A percentile compares a stretch with the other conserved stretches of the same genome.
Evolutionary conservation across 2,797 vertebrate genomes (phyloP).

Genomic region (Bradypodion pumilum): DNA sequence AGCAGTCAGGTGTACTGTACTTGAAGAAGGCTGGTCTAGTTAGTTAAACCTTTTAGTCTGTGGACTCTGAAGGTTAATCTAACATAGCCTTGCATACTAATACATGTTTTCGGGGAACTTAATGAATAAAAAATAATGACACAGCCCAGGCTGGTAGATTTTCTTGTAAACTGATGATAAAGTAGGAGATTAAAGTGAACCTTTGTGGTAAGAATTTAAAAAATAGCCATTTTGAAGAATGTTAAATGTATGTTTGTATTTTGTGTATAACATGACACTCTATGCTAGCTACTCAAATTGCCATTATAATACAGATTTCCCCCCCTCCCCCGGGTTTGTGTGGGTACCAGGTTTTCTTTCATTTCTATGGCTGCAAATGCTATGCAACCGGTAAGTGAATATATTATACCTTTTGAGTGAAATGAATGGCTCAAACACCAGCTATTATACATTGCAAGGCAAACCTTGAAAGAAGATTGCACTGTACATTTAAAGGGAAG

Average conservation of each 20-base stretch:
- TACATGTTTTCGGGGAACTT: not conserved
- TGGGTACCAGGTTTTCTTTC: not conserved
- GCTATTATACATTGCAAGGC: not conserved
- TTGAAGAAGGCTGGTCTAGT: slow-evolving; percentile 1
- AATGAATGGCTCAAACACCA: not conserved
- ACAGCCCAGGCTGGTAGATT: not conserved
- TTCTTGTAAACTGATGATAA: slow-evolving; percentile 2
- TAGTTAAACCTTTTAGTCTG: slow-evolving; percentile 19
- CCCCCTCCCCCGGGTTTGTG: not conserved
- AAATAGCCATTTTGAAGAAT: not conserved
- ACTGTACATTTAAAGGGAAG: not conserved
- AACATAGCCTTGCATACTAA: slow-evolving; percentile 22
- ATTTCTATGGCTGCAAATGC: not conserved
- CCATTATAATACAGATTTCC: not conserved
- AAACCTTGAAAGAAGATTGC: not conserved
- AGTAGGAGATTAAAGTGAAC: not conserved
- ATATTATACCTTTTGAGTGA: slow-evolving; percentile 27
- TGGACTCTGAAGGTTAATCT: slow-evolving; percentile 16
- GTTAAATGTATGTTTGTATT: not conserved
- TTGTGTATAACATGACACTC: not conserved
- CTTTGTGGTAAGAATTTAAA: slow-evolving; percentile 2
- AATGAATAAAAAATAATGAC: not conserved
- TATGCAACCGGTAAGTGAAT: slow-evolving; percentile 6
- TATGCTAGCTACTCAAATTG: not conserved
- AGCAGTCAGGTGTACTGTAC: not conserved